Base-by-base conservation (phyloP, 2,888 invertebrate genomes). In the Pardosa pseudoannulata region DNA sequence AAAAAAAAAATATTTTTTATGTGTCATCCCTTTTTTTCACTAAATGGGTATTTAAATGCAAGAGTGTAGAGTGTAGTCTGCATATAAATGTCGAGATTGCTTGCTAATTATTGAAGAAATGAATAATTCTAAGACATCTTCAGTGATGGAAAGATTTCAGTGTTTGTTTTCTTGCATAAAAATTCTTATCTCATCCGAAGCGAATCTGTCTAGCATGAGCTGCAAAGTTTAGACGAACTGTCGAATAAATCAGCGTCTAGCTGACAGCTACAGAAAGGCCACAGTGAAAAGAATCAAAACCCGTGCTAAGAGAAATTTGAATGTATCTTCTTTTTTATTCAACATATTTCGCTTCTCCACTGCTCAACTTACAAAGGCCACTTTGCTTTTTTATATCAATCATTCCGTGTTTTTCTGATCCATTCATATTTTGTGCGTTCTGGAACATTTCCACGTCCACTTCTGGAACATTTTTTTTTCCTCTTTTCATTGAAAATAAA, bases 301-400 rank as follows among this genome's bases (percentile, higher is more conserved):
- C 56, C 56, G 23, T 23, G 56, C 23, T 56, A 56, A 19, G 56
- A 19, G 23, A 56, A 56, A 56, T 56, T 56, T 56, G 56, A 56
- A 56, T 56, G 56, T 56, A 23, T 56, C 56, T 2, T 23, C 19
- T 56, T 56, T 56, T 56, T 23, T 56, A 23, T 56, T 71, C 72
- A 64, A 72, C 64, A 79, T 79, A 79, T 79, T 71, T 79, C 72
- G 65, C 72, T 72, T 79, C 64, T 31, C 31, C 71, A 46, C 64
- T 72, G 31, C 72, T 79, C 72, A 46, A 46, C 72, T 79, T 72
- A 65, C 72, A 71, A 46, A 79, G 41, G 72, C 79, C 64, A 72
- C 64, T 79, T 79, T 56, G 71, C 79, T 79, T 65, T 72, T 79
- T 79, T 71, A 79, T 72, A 79, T 79, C 62, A 72, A 64, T 72